Conservation (phyloP, 2,888 invertebrate genomes). For the Incurvaria masculella region DNA sequence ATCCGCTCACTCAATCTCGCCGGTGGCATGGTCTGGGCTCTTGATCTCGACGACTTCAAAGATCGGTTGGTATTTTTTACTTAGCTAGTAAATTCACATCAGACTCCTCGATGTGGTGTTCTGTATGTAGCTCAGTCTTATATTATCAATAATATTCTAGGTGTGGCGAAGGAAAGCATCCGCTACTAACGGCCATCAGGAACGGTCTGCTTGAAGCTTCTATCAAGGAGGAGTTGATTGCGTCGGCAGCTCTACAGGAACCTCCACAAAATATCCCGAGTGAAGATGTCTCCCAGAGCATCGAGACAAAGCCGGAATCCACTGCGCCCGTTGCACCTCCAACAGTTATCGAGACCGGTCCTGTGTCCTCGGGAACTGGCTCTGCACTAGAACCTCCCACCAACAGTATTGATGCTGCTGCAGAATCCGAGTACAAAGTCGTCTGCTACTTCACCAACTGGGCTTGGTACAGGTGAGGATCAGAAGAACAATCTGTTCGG, state of each 20-base stretch:
- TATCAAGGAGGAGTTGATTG: slow-evolving; percentile 22
- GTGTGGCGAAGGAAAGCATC: slow-evolving; percentile 79
- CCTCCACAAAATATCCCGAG: not conserved
- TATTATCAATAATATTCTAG: slow-evolving; percentile 28
- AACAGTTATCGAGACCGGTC: slow-evolving; percentile 28
- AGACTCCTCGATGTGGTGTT: too few species aligned
- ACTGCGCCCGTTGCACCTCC: slow-evolving; percentile 16
- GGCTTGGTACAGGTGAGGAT: slow-evolving; percentile 78
- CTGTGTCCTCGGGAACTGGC: slow-evolving; percentile 21
- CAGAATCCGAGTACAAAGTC: slow-evolving; percentile 61
- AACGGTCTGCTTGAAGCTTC: slow-evolving; percentile 59
- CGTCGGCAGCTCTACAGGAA: not conserved
- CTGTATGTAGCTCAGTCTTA: too few species aligned
- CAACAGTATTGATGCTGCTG: slow-evolving; percentile 13
- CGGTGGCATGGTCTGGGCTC: slow-evolving; percentile 90
- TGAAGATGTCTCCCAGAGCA: slow-evolving; percentile 8
- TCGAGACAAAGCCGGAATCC: slow-evolving; percentile 15
- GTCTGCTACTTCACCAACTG: slow-evolving; percentile 93
- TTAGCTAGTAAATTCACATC: too few species aligned
- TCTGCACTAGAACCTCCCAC: slow-evolving; percentile 24
- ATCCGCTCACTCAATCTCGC: slow-evolving; percentile 74
- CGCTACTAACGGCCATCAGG: slow-evolving; percentile 74
- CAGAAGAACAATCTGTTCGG: not conserved
- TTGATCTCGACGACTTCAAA: slow-evolving; percentile 85
- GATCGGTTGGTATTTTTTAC: slow-evolving; percentile 42